Conservation (phyloP, 1,140 invertebrate species). For the Drosophila pseudoobscura region DNA sequence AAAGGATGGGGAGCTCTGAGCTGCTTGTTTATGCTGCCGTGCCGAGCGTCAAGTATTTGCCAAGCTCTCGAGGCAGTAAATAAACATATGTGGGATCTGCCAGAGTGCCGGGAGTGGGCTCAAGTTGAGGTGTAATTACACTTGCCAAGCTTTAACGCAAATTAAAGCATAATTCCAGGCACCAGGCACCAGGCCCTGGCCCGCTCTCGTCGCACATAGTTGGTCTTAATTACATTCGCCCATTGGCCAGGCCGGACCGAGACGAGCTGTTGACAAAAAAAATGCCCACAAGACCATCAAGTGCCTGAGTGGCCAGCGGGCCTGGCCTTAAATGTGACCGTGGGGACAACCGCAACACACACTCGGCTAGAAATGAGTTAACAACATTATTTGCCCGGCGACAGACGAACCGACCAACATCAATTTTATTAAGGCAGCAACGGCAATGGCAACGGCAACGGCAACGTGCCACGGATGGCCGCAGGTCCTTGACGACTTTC, state of each 20-base stretch:
- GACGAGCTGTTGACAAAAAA: conserved; percentile 61
- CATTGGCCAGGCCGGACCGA: background rate
- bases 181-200: conserved; percentile 2
- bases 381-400: conserved; percentile 65
- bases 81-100: conserved; percentile 54
- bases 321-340: conserved; percentile 50
- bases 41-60: conserved; percentile 58
- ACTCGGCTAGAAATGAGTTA: conserved; percentile 71
- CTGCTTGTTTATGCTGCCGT: conserved; percentile 60
- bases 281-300: conserved; percentile 54
- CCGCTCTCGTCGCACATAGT: conserved; percentile 20
- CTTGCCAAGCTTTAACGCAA: conserved; percentile 62
- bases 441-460: background rate
- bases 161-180: conserved; percentile 67
- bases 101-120: background rate
- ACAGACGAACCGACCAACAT: conserved; percentile 36
- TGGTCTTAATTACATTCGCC: conserved; percentile 62
- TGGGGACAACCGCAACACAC: conserved; percentile 38
- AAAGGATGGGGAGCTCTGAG: conserved; percentile 39
- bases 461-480: conserved; percentile 35
- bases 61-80: conserved; percentile 53
- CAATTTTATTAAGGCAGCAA: conserved; percentile 52
- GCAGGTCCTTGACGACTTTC: conserved; percentile 54
- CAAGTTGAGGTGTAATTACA: conserved; percentile 57
- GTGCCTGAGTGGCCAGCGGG: conserved; percentile 54